Base-by-base conservation (phyloP, 2,888 invertebrate genomes). In the Trachelus stipa region DNA sequence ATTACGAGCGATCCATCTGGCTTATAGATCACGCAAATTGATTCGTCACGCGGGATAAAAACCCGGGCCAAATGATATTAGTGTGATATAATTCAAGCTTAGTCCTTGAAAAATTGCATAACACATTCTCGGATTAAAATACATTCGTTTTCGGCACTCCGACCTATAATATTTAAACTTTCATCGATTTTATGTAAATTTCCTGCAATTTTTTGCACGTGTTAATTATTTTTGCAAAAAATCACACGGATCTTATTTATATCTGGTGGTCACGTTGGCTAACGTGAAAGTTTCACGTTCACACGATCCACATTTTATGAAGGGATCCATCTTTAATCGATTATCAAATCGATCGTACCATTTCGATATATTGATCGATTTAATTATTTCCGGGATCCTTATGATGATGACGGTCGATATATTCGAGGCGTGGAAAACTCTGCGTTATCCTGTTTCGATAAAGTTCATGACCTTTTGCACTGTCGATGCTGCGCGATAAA, bases 261-360 rank as follows among this genome's bases (percentile, higher is more conserved):
- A 56, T 23, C 56, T 6, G 23, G 56, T 23, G 6, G 9, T 23
- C 56, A 56, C 23, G 23, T 56, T 1, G 33, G 2, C 15, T 71
- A 71, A 33, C 71, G 71, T 34, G 71, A 71, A 71, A 71, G 2
- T 71, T 71, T 15, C 31, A 71, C 31, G 71, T 15, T 71, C 71
- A 3, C 71, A 34, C 71, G 71, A 31, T 34, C 31, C 15, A 15
- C 71, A 34, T 71, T 33, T 34, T 31, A 15, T 11, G 71, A 31
- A 33, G 31, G 31, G 12, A 33, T 71, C 71, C 71, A 30, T 71
- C 12, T 71, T 71, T 71, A 71, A 56, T 56, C 56, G 56, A 56
- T 56, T 56, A 6, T 15, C 40, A 40, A 15, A 40, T 40, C 40
- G 40, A 40, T 15, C 40, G 15, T 40, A 4, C 9, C 15, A 9